A percentile compares a stretch with the other conserved stretches of the same genome.
phyloP scores from a whole-genome alignment of 2,113 vertebrate genomes.

The Crotalus tigris region DNA sequence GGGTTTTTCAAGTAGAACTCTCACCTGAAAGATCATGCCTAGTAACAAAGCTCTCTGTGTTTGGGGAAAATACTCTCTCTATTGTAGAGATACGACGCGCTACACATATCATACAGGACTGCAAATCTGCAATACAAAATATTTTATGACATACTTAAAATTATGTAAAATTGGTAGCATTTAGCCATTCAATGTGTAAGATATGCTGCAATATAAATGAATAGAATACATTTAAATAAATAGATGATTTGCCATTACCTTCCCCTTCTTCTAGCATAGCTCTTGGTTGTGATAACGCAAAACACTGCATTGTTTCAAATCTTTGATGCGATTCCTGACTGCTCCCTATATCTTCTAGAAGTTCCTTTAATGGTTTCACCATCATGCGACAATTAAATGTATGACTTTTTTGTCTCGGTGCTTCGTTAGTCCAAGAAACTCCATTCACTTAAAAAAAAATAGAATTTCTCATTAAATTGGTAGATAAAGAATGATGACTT shows the following conservation, averaged over 20 bases:
- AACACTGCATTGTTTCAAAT: slow-evolving; percentile 98
- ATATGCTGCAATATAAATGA: background rate
- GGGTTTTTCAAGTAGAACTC: slow-evolving; percentile 21
- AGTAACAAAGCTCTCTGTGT: slow-evolving; percentile 90
- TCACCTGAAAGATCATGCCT: slow-evolving; percentile 95
- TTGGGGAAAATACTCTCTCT: slow-evolving; percentile 75
- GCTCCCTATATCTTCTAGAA: slow-evolving; percentile 78
- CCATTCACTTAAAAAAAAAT: slow-evolving; percentile 75
- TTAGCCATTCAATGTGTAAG: background rate
- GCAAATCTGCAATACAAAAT: slow-evolving; percentile 80
- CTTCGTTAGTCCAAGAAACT: slow-evolving; percentile 86
- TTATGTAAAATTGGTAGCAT: background rate
- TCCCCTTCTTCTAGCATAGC: slow-evolving; percentile 98
- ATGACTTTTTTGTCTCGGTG: slow-evolving; percentile 91
- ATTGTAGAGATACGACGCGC: slow-evolving; percentile 86
- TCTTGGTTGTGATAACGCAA: slow-evolving; percentile 93
- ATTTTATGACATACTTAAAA: background rate
- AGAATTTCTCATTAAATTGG: background rate
- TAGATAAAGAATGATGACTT: too few species aligned
- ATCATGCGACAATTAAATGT: slow-evolving; percentile 97
- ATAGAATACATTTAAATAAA: background rate
- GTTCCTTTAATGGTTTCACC: slow-evolving; percentile 79
- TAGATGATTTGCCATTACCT: slow-evolving; percentile 71
- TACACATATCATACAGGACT: slow-evolving; percentile 99
- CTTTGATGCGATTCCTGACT: slow-evolving; percentile 72